These are phyloP conservation scores for Perizoma flavofasciatum DNA, from an alignment of 2,888 invertebrate genomes.

Conservation along the genomic window DNA sequence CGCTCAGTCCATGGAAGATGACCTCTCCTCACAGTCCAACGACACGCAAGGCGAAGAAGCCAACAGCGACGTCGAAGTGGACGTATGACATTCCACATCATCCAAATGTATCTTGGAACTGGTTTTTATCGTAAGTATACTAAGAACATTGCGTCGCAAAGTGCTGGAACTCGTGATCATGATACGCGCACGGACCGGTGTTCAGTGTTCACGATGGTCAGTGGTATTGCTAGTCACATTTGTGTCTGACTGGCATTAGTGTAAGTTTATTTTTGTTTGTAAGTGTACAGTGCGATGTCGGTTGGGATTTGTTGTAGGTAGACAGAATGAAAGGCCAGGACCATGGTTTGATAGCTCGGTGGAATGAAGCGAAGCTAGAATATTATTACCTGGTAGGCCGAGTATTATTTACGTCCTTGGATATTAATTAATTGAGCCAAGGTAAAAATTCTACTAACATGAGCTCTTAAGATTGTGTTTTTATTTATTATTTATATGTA, in stretches of 20 bases:
- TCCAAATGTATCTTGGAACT: conserved; percentile 59
- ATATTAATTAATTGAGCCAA: no score
- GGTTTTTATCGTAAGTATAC: conserved; percentile 32
- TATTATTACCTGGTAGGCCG: no score
- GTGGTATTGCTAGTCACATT: conserved; percentile 56
- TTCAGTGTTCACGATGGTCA: no score
- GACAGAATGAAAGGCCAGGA: conserved; percentile 1
- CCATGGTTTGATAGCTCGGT: not conserved
- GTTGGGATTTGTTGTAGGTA: conserved; percentile 1
- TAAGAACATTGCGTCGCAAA: conserved; percentile 33
- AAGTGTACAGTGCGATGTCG: conserved; percentile 32
- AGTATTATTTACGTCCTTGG: no score
- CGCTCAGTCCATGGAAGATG: conserved; percentile 23
- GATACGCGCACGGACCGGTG: conserved; percentile 13
- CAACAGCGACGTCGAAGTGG: conserved; percentile 73
- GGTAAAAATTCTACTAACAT: no score
- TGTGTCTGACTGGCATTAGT: conserved; percentile 55
- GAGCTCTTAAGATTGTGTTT: no score
- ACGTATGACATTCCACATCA: conserved; percentile 73
- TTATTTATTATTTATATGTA: no score
- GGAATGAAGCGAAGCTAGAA: not conserved
- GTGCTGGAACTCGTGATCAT: conserved; percentile 38
- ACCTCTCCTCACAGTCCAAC: conserved; percentile 58
- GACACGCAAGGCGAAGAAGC: conserved; percentile 53
- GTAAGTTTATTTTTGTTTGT: conserved; percentile 40